phyloP scores from a whole-genome alignment of 2,888 invertebrate species.

The Cryptocephalus primarius region DNA sequence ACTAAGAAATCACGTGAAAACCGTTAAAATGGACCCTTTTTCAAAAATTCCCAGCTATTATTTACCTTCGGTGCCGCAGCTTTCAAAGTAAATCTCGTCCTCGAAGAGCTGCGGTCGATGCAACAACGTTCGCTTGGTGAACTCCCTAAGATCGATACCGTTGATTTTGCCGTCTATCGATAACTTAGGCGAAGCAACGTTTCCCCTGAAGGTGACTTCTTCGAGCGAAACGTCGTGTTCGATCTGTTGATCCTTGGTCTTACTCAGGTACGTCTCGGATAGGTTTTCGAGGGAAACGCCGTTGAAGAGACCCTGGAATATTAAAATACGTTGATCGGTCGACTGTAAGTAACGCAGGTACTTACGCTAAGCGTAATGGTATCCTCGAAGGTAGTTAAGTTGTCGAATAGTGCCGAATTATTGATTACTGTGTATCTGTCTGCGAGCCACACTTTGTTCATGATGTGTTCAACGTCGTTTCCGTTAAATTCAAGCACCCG shows the following conservation, averaged over 20 bases:
- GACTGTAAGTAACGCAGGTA: background rate
- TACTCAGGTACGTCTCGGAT: constrained; percentile 41
- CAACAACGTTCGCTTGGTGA: constrained; percentile 34
- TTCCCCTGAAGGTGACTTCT: constrained; percentile 27
- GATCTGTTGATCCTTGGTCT: constrained; percentile 38
- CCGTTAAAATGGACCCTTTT: too few species aligned
- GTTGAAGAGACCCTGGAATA: constrained; percentile 37
- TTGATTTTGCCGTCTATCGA: constrained; percentile 27
- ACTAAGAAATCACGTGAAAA: too few species aligned
- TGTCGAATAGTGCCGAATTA: constrained; percentile 24
- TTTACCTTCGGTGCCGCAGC: constrained; percentile 18
- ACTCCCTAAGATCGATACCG: constrained; percentile 33
- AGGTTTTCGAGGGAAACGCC: constrained; percentile 37
- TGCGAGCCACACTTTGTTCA: constrained; percentile 35
- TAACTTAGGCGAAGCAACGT: constrained; percentile 27
- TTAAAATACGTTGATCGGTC: background rate
- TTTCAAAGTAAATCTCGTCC: constrained; percentile 19
- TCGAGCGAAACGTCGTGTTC: constrained; percentile 35
- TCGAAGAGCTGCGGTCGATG: constrained; percentile 36
- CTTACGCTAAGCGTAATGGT: constrained; percentile 25
- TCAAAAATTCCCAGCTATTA: too few species aligned
- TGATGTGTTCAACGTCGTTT: constrained; percentile 2
- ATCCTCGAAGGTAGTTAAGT: constrained; percentile 25
- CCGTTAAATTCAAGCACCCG: constrained; percentile 3
- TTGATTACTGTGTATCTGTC: constrained; percentile 28